Evolutionary conservation across 2,797 vertebrate genomes (phyloP).

Genomic region (Picus viridis): DNA sequence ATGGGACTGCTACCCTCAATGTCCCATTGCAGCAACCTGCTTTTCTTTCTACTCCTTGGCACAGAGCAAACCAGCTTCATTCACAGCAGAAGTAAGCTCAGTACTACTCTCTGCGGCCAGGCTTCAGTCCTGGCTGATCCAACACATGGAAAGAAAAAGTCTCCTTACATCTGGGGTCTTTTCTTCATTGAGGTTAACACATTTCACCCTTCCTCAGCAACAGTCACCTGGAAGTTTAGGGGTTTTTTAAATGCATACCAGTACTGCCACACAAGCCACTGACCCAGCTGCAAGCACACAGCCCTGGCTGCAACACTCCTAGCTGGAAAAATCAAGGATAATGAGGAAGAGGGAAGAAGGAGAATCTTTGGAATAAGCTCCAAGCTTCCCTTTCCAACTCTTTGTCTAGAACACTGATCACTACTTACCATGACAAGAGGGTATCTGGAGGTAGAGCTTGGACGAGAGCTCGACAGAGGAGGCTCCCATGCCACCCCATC

Average conservation of each 20-base stretch:
- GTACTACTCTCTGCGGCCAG: neutral
- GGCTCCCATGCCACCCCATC: neutral
- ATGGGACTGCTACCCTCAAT: neutral
- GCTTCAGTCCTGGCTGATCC: neutral
- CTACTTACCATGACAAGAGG: neutral
- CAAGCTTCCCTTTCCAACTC: neutral
- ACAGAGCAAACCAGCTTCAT: neutral
- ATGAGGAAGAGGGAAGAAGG: neutral
- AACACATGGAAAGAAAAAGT: neutral
- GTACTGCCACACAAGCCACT: neutral
- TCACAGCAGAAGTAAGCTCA: rapidly evolving
- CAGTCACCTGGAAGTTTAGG: rapidly evolving
- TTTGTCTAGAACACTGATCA: rapidly evolving
- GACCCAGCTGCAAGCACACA: neutral
- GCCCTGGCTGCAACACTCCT: neutral
- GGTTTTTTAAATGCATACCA: neutral
- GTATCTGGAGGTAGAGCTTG: neutral
- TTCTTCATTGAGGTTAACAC: neutral
- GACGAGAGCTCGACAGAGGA: neutral
- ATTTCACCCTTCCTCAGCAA: neutral
- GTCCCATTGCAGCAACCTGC: neutral
- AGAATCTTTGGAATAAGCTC: neutral
- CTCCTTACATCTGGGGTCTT: neutral
- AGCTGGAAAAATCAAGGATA: neutral
- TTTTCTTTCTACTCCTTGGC: neutral